phyloP scores from a whole-genome alignment of 2,797 vertebrate genomes.

The Gambusia yucatana region DNA sequence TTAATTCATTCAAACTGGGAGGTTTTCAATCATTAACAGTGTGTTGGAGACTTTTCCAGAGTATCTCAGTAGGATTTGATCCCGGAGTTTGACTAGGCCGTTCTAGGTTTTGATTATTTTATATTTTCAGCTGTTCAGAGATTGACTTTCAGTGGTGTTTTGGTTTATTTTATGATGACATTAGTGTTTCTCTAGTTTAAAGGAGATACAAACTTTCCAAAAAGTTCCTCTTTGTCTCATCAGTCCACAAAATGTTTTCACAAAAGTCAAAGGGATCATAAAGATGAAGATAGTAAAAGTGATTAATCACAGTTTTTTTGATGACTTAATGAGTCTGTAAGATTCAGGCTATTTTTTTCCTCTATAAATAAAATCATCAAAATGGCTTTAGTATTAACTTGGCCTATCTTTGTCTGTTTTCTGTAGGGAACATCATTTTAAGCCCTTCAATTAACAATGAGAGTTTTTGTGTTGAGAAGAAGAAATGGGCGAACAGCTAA shows the following conservation, averaged over 20 bases:
- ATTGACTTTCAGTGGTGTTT: background rate
- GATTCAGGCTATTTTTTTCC: background rate
- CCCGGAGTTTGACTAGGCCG: background rate
- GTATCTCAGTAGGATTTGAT: background rate
- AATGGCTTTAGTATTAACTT: background rate
- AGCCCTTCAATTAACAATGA: conserved; percentile 42
- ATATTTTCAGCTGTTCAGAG: background rate
- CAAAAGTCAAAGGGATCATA: background rate
- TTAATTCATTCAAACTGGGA: background rate
- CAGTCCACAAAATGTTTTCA: background rate
- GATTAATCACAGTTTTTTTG: background rate
- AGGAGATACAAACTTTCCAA: background rate
- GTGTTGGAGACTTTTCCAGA: background rate
- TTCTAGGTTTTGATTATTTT: background rate
- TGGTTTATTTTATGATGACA: background rate
- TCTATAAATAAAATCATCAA: background rate
- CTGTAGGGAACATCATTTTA: background rate
- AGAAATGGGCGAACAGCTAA: conserved; percentile 29
- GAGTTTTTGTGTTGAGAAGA: conserved; percentile 41
- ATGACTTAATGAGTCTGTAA: background rate
- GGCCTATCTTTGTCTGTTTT: background rate
- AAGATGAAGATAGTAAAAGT: background rate
- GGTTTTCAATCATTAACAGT: background rate
- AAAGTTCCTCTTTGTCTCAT: background rate
- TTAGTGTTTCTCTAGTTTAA: background rate